Evolutionary conservation across 2,888 invertebrate species (phyloP).

Genomic region (Strigamia maritima): DNA sequence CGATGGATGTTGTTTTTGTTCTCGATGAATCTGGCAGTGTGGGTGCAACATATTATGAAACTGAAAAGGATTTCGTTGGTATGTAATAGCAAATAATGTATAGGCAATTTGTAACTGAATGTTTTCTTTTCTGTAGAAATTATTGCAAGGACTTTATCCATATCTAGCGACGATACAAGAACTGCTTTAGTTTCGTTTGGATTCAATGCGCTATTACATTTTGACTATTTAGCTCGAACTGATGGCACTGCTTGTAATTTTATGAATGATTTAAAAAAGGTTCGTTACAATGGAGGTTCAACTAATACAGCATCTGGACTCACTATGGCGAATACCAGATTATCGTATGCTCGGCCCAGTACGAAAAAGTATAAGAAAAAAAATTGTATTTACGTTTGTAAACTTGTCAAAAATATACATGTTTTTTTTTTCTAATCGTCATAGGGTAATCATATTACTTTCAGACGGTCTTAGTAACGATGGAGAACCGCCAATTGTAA

Average conservation of each 20-base stretch:
- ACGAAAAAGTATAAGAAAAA: neutral
- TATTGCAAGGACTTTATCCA: neutral
- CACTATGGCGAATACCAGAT: neutral
- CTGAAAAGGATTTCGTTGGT: neutral
- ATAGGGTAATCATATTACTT: neutral
- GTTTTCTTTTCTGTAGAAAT: neutral
- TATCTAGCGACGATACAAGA: neutral
- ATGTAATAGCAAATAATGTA: neutral
- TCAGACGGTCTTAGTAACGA: neutral
- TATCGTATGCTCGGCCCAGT: neutral
- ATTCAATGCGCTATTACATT: neutral
- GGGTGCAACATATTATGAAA: neutral
- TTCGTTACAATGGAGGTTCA: neutral
- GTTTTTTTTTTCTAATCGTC: too few species aligned
- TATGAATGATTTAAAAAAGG: neutral
- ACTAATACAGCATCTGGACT: neutral
- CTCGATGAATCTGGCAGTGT: conserved; percentile 21
- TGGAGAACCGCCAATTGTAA: neutral
- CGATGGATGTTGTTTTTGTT: neutral
- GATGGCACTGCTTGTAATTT: neutral
- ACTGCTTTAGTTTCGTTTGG: neutral
- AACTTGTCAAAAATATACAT: too few species aligned
- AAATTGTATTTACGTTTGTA: neutral
- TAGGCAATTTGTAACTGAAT: neutral
- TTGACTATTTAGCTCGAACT: neutral